phyloP scores from a whole-genome alignment of 2,113 vertebrate genomes.

The Pipa parva region DNA sequence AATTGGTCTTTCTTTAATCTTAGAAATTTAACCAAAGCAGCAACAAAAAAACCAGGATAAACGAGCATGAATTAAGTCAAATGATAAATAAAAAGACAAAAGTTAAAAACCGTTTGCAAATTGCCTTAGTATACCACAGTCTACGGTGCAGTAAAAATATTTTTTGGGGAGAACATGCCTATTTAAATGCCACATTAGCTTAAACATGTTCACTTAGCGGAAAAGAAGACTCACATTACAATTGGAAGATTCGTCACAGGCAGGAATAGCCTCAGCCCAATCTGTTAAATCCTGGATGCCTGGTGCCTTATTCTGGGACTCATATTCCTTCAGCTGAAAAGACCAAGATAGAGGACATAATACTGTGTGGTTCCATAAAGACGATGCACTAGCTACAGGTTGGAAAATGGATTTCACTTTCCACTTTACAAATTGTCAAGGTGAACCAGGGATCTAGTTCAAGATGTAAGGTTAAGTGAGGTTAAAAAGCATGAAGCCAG shows the following conservation, averaged over 20 bases:
- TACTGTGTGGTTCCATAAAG: neutral
- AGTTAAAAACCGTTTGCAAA: too few species aligned
- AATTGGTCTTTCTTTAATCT: too few species aligned
- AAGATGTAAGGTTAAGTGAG: constrained; percentile 14
- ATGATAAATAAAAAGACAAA: too few species aligned
- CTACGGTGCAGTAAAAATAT: too few species aligned
- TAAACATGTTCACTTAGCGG: neutral
- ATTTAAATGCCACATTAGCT: neutral
- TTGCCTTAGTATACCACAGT: too few species aligned
- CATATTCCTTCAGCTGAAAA: constrained; percentile 96
- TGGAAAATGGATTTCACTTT: neutral
- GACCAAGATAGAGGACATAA: constrained; percentile 47
- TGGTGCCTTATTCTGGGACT: constrained; percentile 85
- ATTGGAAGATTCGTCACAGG: constrained; percentile 83
- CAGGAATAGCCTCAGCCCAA: constrained; percentile 81
- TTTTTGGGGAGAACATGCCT: too few species aligned
- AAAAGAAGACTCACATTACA: constrained; percentile 83
- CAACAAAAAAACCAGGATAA: too few species aligned
- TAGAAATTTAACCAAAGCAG: too few species aligned
- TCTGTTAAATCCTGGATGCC: constrained; percentile 77
- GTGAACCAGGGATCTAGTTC: neutral
- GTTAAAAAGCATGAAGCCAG: constrained; percentile 24
- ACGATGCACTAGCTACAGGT: neutral
- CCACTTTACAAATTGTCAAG: neutral
- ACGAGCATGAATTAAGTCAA: too few species aligned